These are phyloP conservation scores for Hemistola chrysoprasaria DNA, from an alignment of 2,888 invertebrate species.

Conservation along the genomic window DNA sequence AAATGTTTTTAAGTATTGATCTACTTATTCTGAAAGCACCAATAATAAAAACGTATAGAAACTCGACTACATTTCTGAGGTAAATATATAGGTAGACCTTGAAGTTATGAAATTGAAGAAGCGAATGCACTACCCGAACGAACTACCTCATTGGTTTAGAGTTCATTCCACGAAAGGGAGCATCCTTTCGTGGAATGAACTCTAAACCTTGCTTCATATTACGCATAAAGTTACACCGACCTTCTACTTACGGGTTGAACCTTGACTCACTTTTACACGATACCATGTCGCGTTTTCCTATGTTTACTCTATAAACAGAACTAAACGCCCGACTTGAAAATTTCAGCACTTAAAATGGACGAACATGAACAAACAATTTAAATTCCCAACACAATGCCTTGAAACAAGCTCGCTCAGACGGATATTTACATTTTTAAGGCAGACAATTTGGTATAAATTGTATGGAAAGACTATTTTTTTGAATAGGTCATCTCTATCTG, in stretches of 20 bases:
- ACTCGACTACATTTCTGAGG: slow-evolving; percentile 28
- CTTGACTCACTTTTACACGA: slow-evolving; percentile 46
- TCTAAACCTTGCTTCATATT: slow-evolving; percentile 47
- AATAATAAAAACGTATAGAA: no score
- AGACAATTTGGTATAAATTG: slow-evolving; percentile 1
- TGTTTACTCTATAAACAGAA: slow-evolving; percentile 36
- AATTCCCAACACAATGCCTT: slow-evolving; percentile 4
- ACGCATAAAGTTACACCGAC: slow-evolving; percentile 45
- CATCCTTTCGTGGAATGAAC: slow-evolving; percentile 52
- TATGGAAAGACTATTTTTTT: no score
- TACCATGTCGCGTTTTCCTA: slow-evolving; percentile 31
- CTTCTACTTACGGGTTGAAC: slow-evolving; percentile 42
- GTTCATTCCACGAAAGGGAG: slow-evolving; percentile 8
- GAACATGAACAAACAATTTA: slow-evolving; percentile 13
- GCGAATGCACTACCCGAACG: slow-evolving; percentile 4
- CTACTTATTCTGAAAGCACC: no score
- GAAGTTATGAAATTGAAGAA: slow-evolving; percentile 5
- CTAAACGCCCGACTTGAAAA: slow-evolving; percentile 30
- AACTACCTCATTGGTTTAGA: no score
- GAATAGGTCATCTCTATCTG: no score
- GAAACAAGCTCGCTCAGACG: not conserved
- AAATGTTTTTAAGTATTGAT: no score
- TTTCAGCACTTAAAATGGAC: slow-evolving; percentile 16
- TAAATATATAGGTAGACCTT: not conserved
- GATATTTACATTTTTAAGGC: not conserved